These are phyloP conservation scores for Netelia fuscicornis DNA, from an alignment of 2,888 invertebrate genomes.

Conservation along the genomic window DNA sequence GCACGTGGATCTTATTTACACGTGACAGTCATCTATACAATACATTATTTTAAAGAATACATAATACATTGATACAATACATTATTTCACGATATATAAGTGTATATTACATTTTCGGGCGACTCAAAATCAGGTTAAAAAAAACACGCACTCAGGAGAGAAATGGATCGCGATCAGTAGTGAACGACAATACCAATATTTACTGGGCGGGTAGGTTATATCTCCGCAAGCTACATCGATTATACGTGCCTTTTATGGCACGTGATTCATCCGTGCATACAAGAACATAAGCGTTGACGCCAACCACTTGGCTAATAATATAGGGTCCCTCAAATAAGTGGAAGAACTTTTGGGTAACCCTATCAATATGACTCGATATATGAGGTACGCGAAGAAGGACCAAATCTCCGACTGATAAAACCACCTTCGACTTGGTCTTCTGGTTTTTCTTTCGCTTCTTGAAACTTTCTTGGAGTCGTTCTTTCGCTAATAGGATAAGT, in stretches of 20 bases:
- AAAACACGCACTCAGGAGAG: neutral
- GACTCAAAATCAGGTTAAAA: neutral
- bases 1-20: neutral
- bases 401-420: conserved; percentile 3
- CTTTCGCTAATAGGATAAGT: conserved; percentile 4
- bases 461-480: conserved; percentile 11
- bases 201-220: conserved; percentile 24
- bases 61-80: neutral
- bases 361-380: conserved; percentile 21
- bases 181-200: neutral
- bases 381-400: conserved; percentile 43
- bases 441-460: conserved; percentile 8
- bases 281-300: conserved; percentile 37
- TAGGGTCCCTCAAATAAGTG: conserved; percentile 42
- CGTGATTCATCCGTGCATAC: neutral
- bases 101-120: neutral
- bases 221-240: conserved; percentile 28
- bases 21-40: neutral
- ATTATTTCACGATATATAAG: neutral
- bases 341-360: conserved; percentile 39
- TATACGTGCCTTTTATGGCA: conserved; percentile 44
- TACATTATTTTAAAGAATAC: neutral
- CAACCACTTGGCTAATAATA: neutral
- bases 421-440: neutral
- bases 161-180: neutral